Evolutionary conservation across 2,888 invertebrate genomes (phyloP), one percentile per base, ranked within the genome.

Genomic region (Heliconius charithonia): DNA sequence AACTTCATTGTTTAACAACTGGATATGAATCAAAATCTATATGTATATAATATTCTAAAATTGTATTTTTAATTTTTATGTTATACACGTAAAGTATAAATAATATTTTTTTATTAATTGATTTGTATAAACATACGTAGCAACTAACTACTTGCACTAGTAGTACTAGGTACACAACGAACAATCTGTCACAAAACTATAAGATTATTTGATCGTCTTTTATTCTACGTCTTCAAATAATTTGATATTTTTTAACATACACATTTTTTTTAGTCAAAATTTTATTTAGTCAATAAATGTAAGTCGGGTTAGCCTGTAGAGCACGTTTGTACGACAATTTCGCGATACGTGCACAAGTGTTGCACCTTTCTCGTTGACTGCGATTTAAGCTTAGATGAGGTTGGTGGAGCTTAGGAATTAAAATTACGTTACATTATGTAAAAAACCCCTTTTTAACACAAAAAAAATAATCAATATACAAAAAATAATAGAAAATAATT

Each of bases 301-400:
- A 25, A 25, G n/a, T 71, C 22, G 7, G 22, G 19, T 59, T 32
- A 41, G 9, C 25, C 25, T 59, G 59, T 59, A 59, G n/a, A 72
- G 10, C 56, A 59, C 56, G 56, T 29, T 19, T 16, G 25, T n/a
- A 62, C 37, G 32, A 32, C 2, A 10, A 63, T 29, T 63, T 69
- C 27, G 29, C 76, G 69, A 86, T 87, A 88, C 90, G 90, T 89
- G 90, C 86, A 85, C 85, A 81, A 84, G 85, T 85, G 84, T 82
- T 86, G 87, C 87, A 87, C 87, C 85, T 86, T 84, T 83, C 84
- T 85, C 87, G 88, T 88, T 86, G 87, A 91, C 89, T 91, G 90
- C 83, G 86, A 86, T 83, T 79, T 87, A 88, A 89, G 90, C 86
- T 87, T 85, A 85, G 87, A 84, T 83, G 87, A 69, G 79, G 69